phyloP scores from a whole-genome alignment of 2,113 vertebrate species.

The Corvus moneduloides region DNA sequence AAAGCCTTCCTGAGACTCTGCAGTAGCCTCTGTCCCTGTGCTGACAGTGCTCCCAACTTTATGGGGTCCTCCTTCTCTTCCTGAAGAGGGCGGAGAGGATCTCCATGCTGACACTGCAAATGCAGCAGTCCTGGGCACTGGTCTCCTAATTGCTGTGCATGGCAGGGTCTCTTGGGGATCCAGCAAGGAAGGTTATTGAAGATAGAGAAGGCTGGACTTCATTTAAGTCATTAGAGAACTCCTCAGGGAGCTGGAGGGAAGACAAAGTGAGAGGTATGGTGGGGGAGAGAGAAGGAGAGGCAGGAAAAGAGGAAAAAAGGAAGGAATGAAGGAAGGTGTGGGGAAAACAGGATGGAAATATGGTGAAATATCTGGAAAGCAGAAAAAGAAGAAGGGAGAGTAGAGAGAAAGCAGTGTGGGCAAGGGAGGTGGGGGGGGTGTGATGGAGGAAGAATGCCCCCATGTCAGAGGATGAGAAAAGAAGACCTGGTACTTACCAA shows the following conservation, averaged over 20 bases:
- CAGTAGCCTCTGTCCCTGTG: background rate
- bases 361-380: background rate
- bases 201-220: background rate
- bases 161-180: background rate
- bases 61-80: background rate
- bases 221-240: conserved; percentile 36
- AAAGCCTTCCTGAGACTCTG: background rate
- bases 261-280: background rate
- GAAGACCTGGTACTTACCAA: background rate
- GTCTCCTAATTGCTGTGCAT: conserved; percentile 30
- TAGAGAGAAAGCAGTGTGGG: background rate
- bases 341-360: background rate
- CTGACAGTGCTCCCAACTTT: background rate
- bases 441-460: background rate
- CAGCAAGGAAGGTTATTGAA: background rate
- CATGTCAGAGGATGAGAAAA: background rate
- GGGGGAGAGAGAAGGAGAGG: background rate
- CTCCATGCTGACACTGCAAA: background rate
- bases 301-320: background rate
- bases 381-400: background rate
- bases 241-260: background rate
- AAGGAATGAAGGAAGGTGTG: background rate
- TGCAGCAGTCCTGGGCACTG: background rate
- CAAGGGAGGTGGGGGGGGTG: rapidly evolving
- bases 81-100: background rate